Conservation (phyloP, 1,140 invertebrate species). For the Magallana ariakensis region DNA sequence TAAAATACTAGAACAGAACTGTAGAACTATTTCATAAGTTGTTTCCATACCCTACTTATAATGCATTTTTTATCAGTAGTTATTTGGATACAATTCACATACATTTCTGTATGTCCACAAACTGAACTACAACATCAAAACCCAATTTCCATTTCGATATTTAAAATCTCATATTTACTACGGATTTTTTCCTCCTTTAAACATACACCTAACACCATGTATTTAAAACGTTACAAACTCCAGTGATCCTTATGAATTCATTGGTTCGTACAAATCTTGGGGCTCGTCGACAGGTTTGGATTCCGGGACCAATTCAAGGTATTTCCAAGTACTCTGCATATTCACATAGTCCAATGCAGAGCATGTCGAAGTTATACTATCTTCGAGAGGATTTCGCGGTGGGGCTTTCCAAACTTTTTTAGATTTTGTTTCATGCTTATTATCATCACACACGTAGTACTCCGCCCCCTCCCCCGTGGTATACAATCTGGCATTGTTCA, state of each 20-base stretch:
- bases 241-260: neutral
- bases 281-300: neutral
- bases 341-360: neutral
- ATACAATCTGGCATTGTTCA: neutral
- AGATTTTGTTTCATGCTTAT: neutral
- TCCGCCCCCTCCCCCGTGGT: neutral
- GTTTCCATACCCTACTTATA: no score
- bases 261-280: slow-evolving; percentile 4
- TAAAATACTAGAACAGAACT: no score
- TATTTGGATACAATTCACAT: no score
- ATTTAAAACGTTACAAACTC: no score
- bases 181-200: no score
- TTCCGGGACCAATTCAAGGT: neutral
- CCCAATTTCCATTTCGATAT: no score
- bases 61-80: no score
- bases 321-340: neutral
- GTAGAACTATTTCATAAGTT: no score
- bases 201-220: no score
- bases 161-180: no score
- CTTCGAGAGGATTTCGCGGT: neutral
- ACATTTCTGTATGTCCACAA: no score
- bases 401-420: neutral
- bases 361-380: slow-evolving; percentile 1
- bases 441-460: neutral
- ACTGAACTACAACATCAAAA: no score